Evolutionary conservation across 2,797 vertebrate species (phyloP), one percentile per base, ranked within the genome.

Genomic region (Remorina albescens): DNA sequence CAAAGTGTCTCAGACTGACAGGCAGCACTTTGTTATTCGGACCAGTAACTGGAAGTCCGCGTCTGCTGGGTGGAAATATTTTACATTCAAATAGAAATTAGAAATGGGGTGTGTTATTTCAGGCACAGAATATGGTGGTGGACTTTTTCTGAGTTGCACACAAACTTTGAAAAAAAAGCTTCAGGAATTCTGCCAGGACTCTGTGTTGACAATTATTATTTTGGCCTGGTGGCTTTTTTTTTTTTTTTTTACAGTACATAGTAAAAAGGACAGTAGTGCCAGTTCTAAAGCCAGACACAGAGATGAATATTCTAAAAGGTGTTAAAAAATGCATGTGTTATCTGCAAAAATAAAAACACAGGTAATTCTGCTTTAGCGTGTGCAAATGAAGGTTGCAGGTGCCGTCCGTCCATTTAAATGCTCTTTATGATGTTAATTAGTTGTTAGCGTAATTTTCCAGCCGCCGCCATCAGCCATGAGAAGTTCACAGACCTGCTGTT

Each of bases 401-500:
- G 93, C 94, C 91, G 87, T 68, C 89, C 76, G 28, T 90, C 90
- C 85, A 73, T 90, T 92, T 91, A 92, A 90, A 82, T 34, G 55
- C 82, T 89, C 94, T 95, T 95, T 95, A 94, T 95, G 93, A 95
- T 95, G 95, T 93, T 95, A 95, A 95, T 95, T 93, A 94, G 91
- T 92, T 91, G 92, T 93, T 95, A 90, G 93, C 89, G 91, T 93
- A 86, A 92, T 94, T 94, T 88, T 76, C 86, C 91, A 86, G 91
- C 91, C 88, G 82, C 91, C 85, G 84, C 90, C 93, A 92, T 93
- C 91, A 89, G 89, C 85, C 92, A 79, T 91, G 93, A 94, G 94
- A 90, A 94, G 93, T 95, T 94, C 93, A 94, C 80, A 92, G 92
- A 94, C 93, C 93, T 79, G 81, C 92, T 91, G 92, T 93, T 94